phyloP scores from a whole-genome alignment of 2,888 invertebrate genomes.

The Tholera decimalis region DNA sequence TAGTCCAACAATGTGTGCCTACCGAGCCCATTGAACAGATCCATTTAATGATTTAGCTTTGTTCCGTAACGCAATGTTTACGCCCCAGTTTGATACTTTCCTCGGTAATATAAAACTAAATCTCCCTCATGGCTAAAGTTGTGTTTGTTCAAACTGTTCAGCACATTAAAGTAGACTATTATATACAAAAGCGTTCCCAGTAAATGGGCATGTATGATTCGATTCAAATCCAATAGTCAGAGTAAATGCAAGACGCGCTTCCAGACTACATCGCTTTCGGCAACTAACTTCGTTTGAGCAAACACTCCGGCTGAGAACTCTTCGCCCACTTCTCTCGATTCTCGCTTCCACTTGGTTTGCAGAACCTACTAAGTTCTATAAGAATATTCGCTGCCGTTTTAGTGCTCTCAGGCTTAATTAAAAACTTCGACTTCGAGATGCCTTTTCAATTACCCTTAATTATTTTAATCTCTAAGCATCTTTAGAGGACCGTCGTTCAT shows the following conservation, averaged over 20 bases:
- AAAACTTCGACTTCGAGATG: slow-evolving; percentile 64
- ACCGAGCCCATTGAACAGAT: slow-evolving; percentile 1
- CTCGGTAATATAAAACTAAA: slow-evolving; percentile 20
- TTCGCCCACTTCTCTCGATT: slow-evolving; percentile 78
- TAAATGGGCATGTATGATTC: slow-evolving; percentile 73
- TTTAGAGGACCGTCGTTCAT: slow-evolving; percentile 18
- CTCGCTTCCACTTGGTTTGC: slow-evolving; percentile 76
- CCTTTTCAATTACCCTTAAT: slow-evolving; percentile 61
- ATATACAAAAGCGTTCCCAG: slow-evolving; percentile 52
- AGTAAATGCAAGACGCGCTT: slow-evolving; percentile 77
- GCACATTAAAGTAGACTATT: slow-evolving; percentile 55
- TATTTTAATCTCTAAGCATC: slow-evolving; percentile 51
- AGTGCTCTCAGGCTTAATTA: slow-evolving; percentile 69
- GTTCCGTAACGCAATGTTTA: slow-evolving; percentile 31
- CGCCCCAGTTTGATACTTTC: slow-evolving; percentile 2
- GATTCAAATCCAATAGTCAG: slow-evolving; percentile 79
- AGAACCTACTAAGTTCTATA: slow-evolving; percentile 68
- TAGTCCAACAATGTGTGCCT: slow-evolving; percentile 7
- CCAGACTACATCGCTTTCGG: slow-evolving; percentile 74
- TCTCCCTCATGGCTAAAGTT: slow-evolving; percentile 10
- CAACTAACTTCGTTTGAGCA: slow-evolving; percentile 81
- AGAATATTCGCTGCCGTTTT: slow-evolving; percentile 68
- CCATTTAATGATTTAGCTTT: slow-evolving; percentile 31
- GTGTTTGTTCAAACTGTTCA: slow-evolving; percentile 25
- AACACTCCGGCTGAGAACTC: slow-evolving; percentile 78